Conservation (phyloP, 2,113 vertebrate genomes). For the Gambusia holbrooki region DNA sequence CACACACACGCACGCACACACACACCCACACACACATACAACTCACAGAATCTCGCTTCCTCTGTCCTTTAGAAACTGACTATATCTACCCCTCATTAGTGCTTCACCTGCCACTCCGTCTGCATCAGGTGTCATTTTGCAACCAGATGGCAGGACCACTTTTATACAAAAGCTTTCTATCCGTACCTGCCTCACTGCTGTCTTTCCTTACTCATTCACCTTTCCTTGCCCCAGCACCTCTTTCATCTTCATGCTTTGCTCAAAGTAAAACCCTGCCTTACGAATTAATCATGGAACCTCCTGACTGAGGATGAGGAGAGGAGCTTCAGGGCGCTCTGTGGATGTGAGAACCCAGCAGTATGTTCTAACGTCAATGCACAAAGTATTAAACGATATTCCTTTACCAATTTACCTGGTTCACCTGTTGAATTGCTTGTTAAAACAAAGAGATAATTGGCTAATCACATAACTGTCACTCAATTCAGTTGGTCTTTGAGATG, state of each 20-base stretch:
- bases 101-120: constrained; percentile 29
- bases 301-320: constrained; percentile 1
- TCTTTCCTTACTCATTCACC: neutral
- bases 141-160: neutral
- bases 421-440: neutral
- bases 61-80: neutral
- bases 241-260: constrained; percentile 21
- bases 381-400: neutral
- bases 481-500: neutral
- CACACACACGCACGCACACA: neutral
- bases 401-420: neutral
- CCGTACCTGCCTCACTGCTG: constrained; percentile 1
- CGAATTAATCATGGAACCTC: constrained; percentile 25
- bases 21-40: neutral
- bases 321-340: constrained; percentile 19
- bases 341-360: neutral
- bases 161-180: constrained; percentile 16
- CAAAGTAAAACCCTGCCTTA: neutral
- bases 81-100: constrained; percentile 45
- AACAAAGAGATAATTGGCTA: neutral
- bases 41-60: neutral
- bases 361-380: neutral
- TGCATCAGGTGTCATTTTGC: constrained; percentile 16
- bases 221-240: neutral
- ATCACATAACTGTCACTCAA: neutral